phyloP scores from a whole-genome alignment of 2,888 invertebrate genomes.

The Carpatolechia fugitivella region DNA sequence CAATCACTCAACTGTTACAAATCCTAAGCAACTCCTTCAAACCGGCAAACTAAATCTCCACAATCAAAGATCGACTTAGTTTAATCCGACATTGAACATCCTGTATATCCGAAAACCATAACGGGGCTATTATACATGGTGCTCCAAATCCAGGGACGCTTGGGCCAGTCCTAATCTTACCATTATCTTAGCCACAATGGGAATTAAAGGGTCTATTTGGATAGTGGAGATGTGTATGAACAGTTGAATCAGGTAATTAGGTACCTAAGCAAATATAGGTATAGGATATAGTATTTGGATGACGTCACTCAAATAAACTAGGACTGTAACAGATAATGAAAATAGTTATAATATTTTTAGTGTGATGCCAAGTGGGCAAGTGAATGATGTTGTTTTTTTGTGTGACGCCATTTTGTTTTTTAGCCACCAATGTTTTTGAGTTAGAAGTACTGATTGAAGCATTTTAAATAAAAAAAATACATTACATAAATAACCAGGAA shows the following conservation, averaged over 20 bases:
- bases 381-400: too few relatives aligned
- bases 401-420: too few relatives aligned
- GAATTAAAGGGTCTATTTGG: slow-evolving; percentile 12
- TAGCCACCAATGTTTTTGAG: too few relatives aligned
- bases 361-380: too few relatives aligned
- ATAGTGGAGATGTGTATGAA: background rate
- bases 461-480: too few relatives aligned
- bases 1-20: too few relatives aligned
- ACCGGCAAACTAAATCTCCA: background rate
- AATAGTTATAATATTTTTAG: too few relatives aligned
- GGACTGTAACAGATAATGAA: too few relatives aligned
- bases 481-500: too few relatives aligned
- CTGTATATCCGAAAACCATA: slow-evolving; percentile 14
- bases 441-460: too few relatives aligned
- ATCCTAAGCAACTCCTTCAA: too few relatives aligned
- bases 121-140: slow-evolving; percentile 14
- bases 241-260: slow-evolving; percentile 1
- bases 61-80: background rate
- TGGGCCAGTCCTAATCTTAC: slow-evolving; percentile 11
- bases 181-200: slow-evolving; percentile 20
- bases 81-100: background rate
- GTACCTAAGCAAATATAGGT: background rate
- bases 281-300: background rate
- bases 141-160: slow-evolving; percentile 9
- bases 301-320: background rate